phyloP scores from a whole-genome alignment of 2,113 vertebrate genomes.

The Lophotis ruficrista region DNA sequence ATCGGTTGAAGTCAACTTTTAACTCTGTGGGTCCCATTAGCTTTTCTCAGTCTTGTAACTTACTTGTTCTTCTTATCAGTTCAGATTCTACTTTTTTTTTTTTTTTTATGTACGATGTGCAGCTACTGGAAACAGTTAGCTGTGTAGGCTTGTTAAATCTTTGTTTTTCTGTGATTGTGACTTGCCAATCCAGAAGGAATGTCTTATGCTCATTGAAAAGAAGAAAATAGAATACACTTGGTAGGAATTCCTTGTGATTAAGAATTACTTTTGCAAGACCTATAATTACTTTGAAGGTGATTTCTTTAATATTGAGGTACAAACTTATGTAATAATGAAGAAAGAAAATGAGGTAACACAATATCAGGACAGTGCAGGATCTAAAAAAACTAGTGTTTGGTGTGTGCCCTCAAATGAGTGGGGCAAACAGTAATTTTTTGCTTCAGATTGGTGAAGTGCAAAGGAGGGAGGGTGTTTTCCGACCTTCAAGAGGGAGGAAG shows the following conservation, averaged over 20 bases:
- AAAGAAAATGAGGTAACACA: neutral
- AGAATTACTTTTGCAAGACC: neutral
- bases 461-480: neutral
- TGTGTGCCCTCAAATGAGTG: neutral
- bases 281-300: neutral
- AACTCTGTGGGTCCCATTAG: neutral
- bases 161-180: neutral
- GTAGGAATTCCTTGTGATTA: neutral
- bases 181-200: neutral
- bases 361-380: neutral
- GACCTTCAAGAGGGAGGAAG: neutral
- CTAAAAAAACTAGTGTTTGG: neutral
- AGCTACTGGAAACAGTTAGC: neutral
- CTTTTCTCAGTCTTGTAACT: neutral
- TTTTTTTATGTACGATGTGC: neutral
- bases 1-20: neutral
- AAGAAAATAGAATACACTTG: neutral
- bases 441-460: neutral
- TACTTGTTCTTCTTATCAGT: neutral
- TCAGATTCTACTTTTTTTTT: neutral
- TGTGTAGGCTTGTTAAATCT: neutral
- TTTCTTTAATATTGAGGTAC: neutral
- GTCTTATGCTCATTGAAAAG: neutral
- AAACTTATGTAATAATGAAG: neutral
- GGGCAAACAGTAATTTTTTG: neutral